Conservation (phyloP, 2,888 invertebrate species). For the Crepidodera aurea region DNA sequence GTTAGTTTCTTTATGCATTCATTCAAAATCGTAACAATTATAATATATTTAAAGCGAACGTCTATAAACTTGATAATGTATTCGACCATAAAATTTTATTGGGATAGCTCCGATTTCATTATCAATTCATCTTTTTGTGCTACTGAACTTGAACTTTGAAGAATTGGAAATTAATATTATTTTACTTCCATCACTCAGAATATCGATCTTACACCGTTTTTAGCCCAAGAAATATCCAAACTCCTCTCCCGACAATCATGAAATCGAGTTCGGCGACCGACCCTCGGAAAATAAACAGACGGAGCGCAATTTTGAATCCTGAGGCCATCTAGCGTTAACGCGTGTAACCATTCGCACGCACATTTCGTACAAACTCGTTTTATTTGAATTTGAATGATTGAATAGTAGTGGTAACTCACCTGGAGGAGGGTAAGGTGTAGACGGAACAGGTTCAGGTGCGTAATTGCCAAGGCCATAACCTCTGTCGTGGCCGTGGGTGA, state of each 20-base stretch:
- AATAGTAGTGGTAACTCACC: constrained; percentile 62
- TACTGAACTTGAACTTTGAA: constrained; percentile 28
- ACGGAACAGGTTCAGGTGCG: constrained; percentile 75
- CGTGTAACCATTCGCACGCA: constrained; percentile 11
- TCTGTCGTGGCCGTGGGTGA: constrained; percentile 71
- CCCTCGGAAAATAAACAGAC: constrained; percentile 19
- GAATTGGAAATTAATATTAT: not conserved
- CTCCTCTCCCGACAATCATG: constrained; percentile 7
- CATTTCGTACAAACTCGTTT: constrained; percentile 2
- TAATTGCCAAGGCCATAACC: constrained; percentile 80
- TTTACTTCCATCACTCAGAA: not conserved
- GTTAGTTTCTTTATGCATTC: not conserved
- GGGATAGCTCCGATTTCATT: not conserved
- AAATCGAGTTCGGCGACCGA: constrained; percentile 31
- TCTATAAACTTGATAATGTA: constrained; percentile 5
- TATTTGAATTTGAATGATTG: constrained; percentile 4
- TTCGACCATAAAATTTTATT: constrained; percentile 8
- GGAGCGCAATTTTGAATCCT: constrained; percentile 41
- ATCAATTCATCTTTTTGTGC: constrained; percentile 1
- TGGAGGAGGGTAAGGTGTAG: constrained; percentile 81
- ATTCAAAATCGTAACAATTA: constrained; percentile 6
- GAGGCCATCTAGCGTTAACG: constrained; percentile 54
- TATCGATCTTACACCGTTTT: constrained; percentile 26
- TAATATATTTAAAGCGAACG: not conserved
- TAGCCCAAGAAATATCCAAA: constrained; percentile 10